Conservation (phyloP, 2,113 vertebrate species). For the Trematomus loennbergii region DNA sequence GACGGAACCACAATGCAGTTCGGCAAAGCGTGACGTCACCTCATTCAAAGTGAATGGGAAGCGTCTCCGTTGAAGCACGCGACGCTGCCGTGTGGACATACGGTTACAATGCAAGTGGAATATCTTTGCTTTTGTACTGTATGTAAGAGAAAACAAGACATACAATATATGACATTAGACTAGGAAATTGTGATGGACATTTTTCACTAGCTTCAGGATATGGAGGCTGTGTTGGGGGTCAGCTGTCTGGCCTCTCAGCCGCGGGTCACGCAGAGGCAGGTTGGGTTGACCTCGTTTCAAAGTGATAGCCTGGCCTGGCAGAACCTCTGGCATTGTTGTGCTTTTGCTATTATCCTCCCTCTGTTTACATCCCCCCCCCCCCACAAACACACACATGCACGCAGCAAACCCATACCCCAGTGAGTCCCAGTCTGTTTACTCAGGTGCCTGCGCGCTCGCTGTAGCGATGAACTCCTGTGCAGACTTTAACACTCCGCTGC, state of each 20-base stretch:
- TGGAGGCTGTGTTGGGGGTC: not conserved
- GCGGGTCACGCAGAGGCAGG: not conserved
- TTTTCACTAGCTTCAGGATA: not conserved
- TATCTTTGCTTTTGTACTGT: not conserved
- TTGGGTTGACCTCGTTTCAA: constrained; percentile 55
- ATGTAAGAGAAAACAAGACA: not conserved
- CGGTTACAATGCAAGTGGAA: not conserved
- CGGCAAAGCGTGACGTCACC: no score
- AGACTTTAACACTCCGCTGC: constrained; percentile 94
- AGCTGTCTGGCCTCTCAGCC: constrained; percentile 1
- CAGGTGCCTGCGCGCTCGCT: constrained; percentile 88
- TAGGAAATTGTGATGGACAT: constrained; percentile 3
- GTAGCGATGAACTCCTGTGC: constrained; percentile 93
- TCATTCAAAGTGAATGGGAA: no score
- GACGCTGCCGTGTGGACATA: no score
- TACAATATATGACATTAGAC: not conserved
- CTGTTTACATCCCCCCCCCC: constrained; percentile 48
- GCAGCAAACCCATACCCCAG: constrained; percentile 44
- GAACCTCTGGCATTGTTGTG: constrained; percentile 45
- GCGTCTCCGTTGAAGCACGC: no score
- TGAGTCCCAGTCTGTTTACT: constrained; percentile 84
- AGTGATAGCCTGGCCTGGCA: constrained; percentile 45
- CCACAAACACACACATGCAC: constrained; percentile 27
- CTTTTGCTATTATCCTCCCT: constrained; percentile 62
- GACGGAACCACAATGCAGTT: no score